A percentile compares a stretch with the other conserved stretches of the same genome.
These are phyloP conservation scores for Scolopax rusticola DNA, from an alignment of 2,797 vertebrate genomes.

Conservation along the genomic window DNA sequence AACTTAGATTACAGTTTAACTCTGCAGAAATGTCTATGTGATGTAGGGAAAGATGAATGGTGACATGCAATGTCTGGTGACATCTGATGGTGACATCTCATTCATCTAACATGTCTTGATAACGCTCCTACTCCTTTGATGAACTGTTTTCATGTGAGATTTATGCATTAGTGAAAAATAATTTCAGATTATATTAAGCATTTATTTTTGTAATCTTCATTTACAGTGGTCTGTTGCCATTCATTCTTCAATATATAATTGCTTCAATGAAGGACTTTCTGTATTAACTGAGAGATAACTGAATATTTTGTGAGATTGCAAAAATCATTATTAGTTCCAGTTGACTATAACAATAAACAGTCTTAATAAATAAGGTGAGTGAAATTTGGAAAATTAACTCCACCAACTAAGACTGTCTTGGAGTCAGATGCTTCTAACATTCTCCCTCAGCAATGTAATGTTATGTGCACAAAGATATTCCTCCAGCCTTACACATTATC, in stretches of 20 bases:
- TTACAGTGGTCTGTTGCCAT: not conserved
- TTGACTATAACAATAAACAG: conserved; percentile 9
- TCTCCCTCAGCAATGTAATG: conserved; percentile 27
- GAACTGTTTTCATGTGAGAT: not conserved
- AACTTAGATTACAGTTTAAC: not conserved
- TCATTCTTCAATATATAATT: not conserved
- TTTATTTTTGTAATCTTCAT: not conserved
- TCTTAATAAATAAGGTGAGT: conserved; percentile 48
- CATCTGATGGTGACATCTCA: no score
- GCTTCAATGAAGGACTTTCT: not conserved
- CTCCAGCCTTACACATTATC: conserved; percentile 51
- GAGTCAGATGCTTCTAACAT: conserved; percentile 29
- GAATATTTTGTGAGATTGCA: not conserved
- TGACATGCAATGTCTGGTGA: not conserved
- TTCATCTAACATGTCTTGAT: not conserved
- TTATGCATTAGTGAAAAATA: not conserved
- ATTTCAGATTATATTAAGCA: not conserved
- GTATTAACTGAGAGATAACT: not conserved
- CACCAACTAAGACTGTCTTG: not conserved
- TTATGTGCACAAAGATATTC: conserved; percentile 52
- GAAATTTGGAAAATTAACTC: conserved; percentile 53
- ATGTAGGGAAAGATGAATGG: not conserved
- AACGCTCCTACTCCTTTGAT: not conserved
- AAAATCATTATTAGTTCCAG: conserved; percentile 24
- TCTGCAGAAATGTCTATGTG: not conserved